Percentiles rank a stretch among this genome's conserved stretches.
Evolutionary conservation across 2,888 invertebrate species (phyloP).

Genomic region (Rhogogaster chlorosoma): DNA sequence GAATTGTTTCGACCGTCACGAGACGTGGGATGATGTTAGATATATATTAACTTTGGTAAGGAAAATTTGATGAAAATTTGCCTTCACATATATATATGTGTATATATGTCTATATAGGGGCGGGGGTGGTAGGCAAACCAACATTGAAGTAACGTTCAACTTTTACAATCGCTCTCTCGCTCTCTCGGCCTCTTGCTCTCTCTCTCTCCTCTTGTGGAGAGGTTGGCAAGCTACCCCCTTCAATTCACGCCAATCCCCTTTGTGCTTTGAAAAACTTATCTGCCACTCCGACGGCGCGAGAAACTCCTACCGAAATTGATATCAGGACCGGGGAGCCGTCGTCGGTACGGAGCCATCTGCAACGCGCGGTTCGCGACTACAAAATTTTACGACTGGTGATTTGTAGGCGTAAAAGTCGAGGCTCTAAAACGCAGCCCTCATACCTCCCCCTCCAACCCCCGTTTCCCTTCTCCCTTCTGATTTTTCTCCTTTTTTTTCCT

Average conservation of each 20-base stretch:
- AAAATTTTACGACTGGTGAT: slow-evolving; percentile 59
- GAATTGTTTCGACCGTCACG: not conserved
- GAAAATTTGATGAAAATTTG: slow-evolving; percentile 22
- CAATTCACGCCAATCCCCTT: slow-evolving; percentile 38
- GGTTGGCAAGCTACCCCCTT: not conserved
- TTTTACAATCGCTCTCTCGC: slow-evolving; percentile 33
- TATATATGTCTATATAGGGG: not conserved
- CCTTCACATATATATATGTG: not conserved
- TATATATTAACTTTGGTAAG: not conserved
- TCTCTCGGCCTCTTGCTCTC: not conserved
- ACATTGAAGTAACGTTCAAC: slow-evolving; percentile 22
- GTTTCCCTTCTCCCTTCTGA: not conserved
- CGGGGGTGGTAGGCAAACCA: not conserved
- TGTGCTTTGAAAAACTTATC: slow-evolving; percentile 47
- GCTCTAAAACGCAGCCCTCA: slow-evolving; percentile 43
- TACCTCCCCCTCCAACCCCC: not conserved
- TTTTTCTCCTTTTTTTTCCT: not conserved
- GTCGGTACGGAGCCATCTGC: slow-evolving; percentile 54
- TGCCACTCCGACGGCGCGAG: slow-evolving; percentile 14
- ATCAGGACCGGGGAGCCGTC: slow-evolving; percentile 35
- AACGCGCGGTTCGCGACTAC: slow-evolving; percentile 54
- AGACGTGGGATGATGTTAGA: not conserved
- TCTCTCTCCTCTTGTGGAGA: not conserved
- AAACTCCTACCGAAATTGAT: slow-evolving; percentile 50
- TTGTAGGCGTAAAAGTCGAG: slow-evolving; percentile 58